Percentiles rank a stretch among this genome's conserved stretches.
Evolutionary conservation across 2,888 invertebrate genomes (phyloP).

Genomic region (Cephalotes varians): DNA sequence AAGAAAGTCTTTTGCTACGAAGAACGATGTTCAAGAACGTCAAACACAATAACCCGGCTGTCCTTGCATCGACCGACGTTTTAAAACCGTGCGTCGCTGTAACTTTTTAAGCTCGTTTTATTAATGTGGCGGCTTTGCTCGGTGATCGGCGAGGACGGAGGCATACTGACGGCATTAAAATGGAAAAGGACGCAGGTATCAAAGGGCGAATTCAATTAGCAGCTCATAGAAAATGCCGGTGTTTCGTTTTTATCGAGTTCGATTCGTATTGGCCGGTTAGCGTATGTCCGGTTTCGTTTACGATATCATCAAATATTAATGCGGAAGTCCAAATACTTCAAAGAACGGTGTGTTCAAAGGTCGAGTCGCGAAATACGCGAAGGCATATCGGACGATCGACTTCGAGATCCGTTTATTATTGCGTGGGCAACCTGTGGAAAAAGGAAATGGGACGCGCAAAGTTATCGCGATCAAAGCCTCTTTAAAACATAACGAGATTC

Average conservation of each 20-base stretch:
- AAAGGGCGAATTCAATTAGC: constrained; percentile 53
- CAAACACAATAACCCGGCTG: constrained; percentile 32
- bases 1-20: constrained; percentile 45
- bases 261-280: constrained; percentile 7
- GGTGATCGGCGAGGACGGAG: neutral
- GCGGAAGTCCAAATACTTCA: constrained; percentile 57
- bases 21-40: constrained; percentile 25
- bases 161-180: constrained; percentile 29
- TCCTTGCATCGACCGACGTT: neutral
- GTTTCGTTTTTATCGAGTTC: constrained; percentile 33
- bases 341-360: constrained; percentile 61
- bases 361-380: constrained; percentile 53
- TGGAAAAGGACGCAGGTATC: constrained; percentile 23
- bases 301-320: constrained; percentile 71
- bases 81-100: constrained; percentile 20
- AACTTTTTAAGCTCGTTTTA: constrained; percentile 34
- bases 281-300: constrained; percentile 53
- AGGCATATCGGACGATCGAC: constrained; percentile 49
- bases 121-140: constrained; percentile 31
- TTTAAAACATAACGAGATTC: constrained; percentile 44
- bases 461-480: constrained; percentile 43
- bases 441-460: constrained; percentile 13
- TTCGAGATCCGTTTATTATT: constrained; percentile 58
- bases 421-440: constrained; percentile 8
- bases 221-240: constrained; percentile 44